Percentiles rank a stretch among this genome's conserved stretches.
Conservation (phyloP, 2,113 vertebrate species). For the Rattus norvegicus region GRCr8 NC_086024.1:37714001-37714500, state of each 20-base stretch:
- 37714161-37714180: too few relatives aligned
- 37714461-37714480: not conserved
- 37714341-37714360: not conserved
- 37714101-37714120: accelerated
- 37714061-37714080: accelerated
- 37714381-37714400: not conserved
- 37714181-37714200: not conserved
- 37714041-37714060: not conserved
- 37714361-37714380: not conserved
- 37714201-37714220: not conserved
- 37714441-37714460: not conserved
- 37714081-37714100: too few relatives aligned
- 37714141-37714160: not conserved
- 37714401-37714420: not conserved
- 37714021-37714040: accelerated
- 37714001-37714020: not conserved
- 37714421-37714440: not conserved
- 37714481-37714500: not conserved
- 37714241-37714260: not conserved
- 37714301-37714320: not conserved
- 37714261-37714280: too few relatives aligned
- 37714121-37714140: too few relatives aligned
- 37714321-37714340: not conserved
- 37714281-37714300: accelerated
- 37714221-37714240: not conserved